Evolutionary conservation across 2,888 invertebrate species (phyloP).

Genomic region (Busseola fusca): DNA sequence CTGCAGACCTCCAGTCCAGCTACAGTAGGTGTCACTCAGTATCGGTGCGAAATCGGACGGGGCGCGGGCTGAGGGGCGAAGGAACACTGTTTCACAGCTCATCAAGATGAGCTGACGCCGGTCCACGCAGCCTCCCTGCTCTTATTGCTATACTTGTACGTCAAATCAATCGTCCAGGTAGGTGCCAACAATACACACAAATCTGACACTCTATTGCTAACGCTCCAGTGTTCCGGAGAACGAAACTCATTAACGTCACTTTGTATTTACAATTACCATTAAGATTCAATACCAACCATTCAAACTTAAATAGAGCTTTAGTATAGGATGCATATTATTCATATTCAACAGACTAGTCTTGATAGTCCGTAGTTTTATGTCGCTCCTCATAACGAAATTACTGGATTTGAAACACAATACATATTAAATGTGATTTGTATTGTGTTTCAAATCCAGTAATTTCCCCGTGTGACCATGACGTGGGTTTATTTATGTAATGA

Average conservation of each 20-base stretch:
- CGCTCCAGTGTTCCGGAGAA: neutral
- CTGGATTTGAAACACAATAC: neutral
- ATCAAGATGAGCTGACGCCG: conserved; percentile 73
- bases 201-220: neutral
- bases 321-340: neutral
- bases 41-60: neutral
- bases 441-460: no score
- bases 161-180: conserved; percentile 49
- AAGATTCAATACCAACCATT: neutral
- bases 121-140: conserved; percentile 34
- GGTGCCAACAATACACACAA: conserved; percentile 19
- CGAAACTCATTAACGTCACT: neutral
- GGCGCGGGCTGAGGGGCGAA: neutral
- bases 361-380: neutral
- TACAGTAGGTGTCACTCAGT: neutral
- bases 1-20: neutral
- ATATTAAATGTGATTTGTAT: no score
- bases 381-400: neutral
- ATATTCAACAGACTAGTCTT: neutral
- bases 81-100: conserved; percentile 71
- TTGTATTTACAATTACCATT: neutral
- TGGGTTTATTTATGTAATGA: no score
- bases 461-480: no score
- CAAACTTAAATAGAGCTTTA: neutral
- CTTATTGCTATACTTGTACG: conserved; percentile 69